Evolutionary conservation across 2,888 invertebrate genomes (phyloP).

Genomic region (Drosophila algonquin): DNA sequence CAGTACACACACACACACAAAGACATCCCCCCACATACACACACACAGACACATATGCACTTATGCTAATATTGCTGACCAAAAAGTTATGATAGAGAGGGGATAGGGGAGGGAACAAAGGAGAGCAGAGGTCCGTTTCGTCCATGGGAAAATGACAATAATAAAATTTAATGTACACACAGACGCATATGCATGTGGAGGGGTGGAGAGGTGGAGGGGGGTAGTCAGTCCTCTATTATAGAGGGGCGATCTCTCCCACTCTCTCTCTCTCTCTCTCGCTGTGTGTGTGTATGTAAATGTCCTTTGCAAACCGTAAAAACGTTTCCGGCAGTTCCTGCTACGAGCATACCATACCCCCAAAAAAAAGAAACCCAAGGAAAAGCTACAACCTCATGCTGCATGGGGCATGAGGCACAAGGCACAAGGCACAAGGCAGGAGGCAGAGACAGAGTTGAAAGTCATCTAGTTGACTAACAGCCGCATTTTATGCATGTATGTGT

Average conservation of each 20-base stretch:
- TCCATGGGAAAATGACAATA: slow-evolving; percentile 76
- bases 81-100: slow-evolving; percentile 55
- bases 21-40: slow-evolving; percentile 6
- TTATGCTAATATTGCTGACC: slow-evolving; percentile 67
- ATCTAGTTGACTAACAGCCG: slow-evolving; percentile 63
- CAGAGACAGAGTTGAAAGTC: slow-evolving; percentile 67
- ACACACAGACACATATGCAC: slow-evolving; percentile 37
- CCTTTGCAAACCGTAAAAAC: slow-evolving; percentile 72
- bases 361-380: slow-evolving; percentile 16
- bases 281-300: slow-evolving; percentile 66
- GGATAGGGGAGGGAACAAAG: slow-evolving; percentile 7
- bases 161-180: slow-evolving; percentile 78
- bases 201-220: not conserved
- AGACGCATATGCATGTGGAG: slow-evolving; percentile 62
- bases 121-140: slow-evolving; percentile 30
- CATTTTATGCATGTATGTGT: slow-evolving; percentile 8
- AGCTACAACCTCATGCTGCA: slow-evolving; percentile 60
- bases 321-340: slow-evolving; percentile 64
- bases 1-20: slow-evolving; percentile 27
- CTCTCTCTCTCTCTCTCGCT: slow-evolving; percentile 15
- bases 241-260: slow-evolving; percentile 2
- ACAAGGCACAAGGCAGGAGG: not conserved
- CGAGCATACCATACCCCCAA: slow-evolving; percentile 21
- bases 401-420: slow-evolving; percentile 9
- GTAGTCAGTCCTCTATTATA: slow-evolving; percentile 5